Base-by-base conservation (phyloP, 2,888 invertebrate species). In the Yponomeuta evonymella region DNA sequence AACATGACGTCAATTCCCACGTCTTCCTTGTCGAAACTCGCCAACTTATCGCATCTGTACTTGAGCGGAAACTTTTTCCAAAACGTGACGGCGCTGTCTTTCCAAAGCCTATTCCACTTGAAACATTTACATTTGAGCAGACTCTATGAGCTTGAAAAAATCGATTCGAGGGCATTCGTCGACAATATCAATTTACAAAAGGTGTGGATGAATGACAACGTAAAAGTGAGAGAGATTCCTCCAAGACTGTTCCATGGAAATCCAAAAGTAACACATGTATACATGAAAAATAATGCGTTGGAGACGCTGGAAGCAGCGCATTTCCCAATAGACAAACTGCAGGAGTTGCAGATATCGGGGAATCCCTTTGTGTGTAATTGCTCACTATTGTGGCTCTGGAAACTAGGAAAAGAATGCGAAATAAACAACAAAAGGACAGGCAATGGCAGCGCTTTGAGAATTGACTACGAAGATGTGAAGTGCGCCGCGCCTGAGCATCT, bases 311-410 rank as follows among this genome's bases (percentile, higher is more conserved):
- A 96, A 81, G 96, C 96, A 0, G 95, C 95, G 48, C 96, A 96
- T 84, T 96, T 97, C 79, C 97, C 97, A 48, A 93, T 97, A 78
- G 97, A 97, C 81, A 95, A 95, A 77, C 88, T 97, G 76, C 94
- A 94, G 80, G 94, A 94, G 73, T 90, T 97, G 51, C 94, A 95
- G 75, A 93, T 97, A 70, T 96, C 96, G 51, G 96, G 96, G 48
- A 97, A 97, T 89, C 97, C 97, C 0, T 93, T 97, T 74, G 93
- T 95, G 73, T 97, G 97, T 87, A 97, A 97, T 86, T 97, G 97
- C 82, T 97, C 97, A 70, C 88, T 97, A 73, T 93, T 96, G 73
- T 97, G 97, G 97, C 89, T 97, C 66, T 97, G 97, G 96, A 95
- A 95, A 80, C 92, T 97, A 67, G 89, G 87, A 36, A 85, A 83